Conservation (phyloP, 2,113 vertebrate genomes). For the Pontoporia blainvillei region DNA sequence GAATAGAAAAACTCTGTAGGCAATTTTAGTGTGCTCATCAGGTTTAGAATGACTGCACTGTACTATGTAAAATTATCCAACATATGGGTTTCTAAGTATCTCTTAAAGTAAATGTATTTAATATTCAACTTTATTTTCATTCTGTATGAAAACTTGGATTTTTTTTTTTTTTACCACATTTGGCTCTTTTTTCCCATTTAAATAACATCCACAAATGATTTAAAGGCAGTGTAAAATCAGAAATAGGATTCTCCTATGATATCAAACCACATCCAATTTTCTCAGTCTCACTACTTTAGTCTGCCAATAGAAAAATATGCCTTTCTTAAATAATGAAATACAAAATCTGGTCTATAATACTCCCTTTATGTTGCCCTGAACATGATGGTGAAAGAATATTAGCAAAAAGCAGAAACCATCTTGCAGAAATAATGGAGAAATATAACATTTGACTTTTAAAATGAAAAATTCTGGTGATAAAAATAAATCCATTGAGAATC, state of each 20-base stretch:
- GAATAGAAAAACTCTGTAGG: background rate
- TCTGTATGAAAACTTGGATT: background rate
- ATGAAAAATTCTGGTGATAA: background rate
- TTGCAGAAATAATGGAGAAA: background rate
- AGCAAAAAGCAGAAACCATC: background rate
- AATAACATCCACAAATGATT: background rate
- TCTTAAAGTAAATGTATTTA: constrained; percentile 12
- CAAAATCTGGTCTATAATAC: background rate
- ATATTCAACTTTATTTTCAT: constrained; percentile 23
- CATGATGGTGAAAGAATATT: background rate
- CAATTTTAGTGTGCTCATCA: background rate
- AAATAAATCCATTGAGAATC: background rate
- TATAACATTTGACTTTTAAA: background rate
- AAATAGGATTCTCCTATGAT: background rate
- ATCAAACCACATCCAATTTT: background rate
- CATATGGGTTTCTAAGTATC: background rate
- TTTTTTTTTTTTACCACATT: background rate
- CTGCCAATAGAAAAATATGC: background rate
- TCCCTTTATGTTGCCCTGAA: background rate
- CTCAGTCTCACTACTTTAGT: background rate
- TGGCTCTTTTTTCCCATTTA: background rate
- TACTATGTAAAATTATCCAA: background rate
- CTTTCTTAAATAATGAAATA: background rate
- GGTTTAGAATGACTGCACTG: background rate
- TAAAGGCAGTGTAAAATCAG: background rate